Evolutionary conservation across 2,888 invertebrate genomes (phyloP), one percentile per base, ranked within the genome.

Genomic region (Caradrina kadenii): DNA sequence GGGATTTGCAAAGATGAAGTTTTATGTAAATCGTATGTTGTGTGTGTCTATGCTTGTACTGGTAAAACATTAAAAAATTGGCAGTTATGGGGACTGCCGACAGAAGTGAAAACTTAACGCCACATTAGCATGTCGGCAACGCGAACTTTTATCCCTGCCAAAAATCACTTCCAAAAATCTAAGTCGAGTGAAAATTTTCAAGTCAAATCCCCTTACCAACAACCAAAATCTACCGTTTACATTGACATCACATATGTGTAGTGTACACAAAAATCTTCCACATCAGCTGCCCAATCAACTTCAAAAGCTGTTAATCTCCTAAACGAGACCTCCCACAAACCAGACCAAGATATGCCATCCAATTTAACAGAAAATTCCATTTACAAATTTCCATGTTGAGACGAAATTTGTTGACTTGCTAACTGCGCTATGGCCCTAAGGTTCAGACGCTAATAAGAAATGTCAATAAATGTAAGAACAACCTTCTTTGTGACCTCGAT

Each of bases 401-500:
- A 63, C 42, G 60, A 79, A 59, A 66, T 66, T 53, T 42, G 42
- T 48, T 56, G 35, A 76, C 31, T 64, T 76, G 84, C 31, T 79
- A 83, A 79, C 62, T 69, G 63, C 48, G 56, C 19, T 54, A 42
- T 45, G 80, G 42, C 71, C 69, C 81, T 72, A 63, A 62, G 63
- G 65, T 79, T 53, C 65, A 31, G 42, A 35, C 21, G 79, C 49
- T 78, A 81, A 79, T 19, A 21, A 10, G 19, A 19, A 69, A 22
- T 31, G 72, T 73, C 82, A 79, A 81, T 54, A 82, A 60, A 59
- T 68, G 52, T 64, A 48, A 54, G 63, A 63, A 75, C 79, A 72
- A 42, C 75, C 79, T 84, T 82, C 84, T 54, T 8, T 22, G 31
- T 66, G 69, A 69, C 84, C 84, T 84, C 69, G 67, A 74, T 49